Base-by-base conservation (phyloP, 2,113 vertebrate genomes). In the Numida meleagris region DNA sequence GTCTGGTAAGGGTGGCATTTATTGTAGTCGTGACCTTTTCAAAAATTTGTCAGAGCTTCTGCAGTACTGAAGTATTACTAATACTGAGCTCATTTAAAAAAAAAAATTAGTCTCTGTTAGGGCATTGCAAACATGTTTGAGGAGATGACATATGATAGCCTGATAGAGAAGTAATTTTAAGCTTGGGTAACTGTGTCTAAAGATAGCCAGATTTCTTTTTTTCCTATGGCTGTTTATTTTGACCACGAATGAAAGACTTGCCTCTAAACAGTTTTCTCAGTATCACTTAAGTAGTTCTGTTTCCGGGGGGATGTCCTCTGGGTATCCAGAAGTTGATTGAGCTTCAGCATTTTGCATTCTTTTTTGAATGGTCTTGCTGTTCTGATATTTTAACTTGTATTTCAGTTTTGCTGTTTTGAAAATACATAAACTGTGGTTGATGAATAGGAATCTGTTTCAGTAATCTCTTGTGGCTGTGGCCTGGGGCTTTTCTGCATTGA, bases 401-500 rank as follows among this genome's bases (percentile, higher is more conserved):
- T 71, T 72, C 36, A 55, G 3, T 89, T 76, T 55, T 77, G 23
- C 31, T 76, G 23, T 68, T 84, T 61, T 33, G 46, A 65, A 76
- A 61, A 36, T 5, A 5, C 12, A 23, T 38, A 12, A 61, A 23
- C 9, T 33, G 4, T 38, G 25, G 13, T 82, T 36, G 4, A 2
- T 62, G 24, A 58, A 9, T 48, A 72, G 50, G 19, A 42, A 1
- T 1, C 18, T 88, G 21, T 78, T 82, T 25, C 20, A 89, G 15
- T 82, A 7, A 27, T 62, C 4, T 74, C 16, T 78, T 58, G 27
- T 40, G 34, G 3, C 27, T 61, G 3, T 57, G 81, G 25, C 34
- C 82, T 70, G 23, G n/a, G 36, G 5, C 15, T 72, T 1, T 65
- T 50, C 29, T 63, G 4, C 2, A 3, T 25, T 1, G 1, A 48